Evolutionary conservation across 2,113 vertebrate species (phyloP).

Genomic region (Dromiciops gliroides): DNA sequence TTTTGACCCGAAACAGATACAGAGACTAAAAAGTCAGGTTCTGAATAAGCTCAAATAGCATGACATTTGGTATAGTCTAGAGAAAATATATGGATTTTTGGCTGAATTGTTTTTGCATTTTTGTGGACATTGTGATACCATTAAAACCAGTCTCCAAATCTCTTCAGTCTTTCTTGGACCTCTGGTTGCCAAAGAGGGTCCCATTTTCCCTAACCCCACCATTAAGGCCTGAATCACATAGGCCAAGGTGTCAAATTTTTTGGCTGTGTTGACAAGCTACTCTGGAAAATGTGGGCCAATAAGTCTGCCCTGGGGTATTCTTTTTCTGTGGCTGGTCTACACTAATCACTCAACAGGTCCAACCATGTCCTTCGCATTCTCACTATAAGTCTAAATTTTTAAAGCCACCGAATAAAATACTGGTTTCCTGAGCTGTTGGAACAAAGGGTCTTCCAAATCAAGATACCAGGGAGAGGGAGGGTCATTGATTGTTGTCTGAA

Average conservation of each 20-base stretch:
- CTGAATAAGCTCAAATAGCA: neutral
- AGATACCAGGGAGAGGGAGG: neutral
- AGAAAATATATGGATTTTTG: slow-evolving; percentile 11
- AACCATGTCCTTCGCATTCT: neutral
- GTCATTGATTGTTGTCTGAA: neutral
- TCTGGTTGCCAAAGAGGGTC: neutral
- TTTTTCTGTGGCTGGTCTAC: neutral
- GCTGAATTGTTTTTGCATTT: neutral
- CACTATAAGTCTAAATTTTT: neutral
- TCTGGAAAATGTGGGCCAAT: too few relatives aligned
- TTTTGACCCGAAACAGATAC: neutral
- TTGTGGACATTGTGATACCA: neutral
- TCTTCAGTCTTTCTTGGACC: neutral
- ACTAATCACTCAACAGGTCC: neutral
- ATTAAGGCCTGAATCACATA: neutral
- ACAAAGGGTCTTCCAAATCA: neutral
- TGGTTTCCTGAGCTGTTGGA: neutral
- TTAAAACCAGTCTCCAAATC: neutral
- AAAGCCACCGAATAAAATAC: neutral
- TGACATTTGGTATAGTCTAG: neutral
- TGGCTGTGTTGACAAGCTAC: neutral
- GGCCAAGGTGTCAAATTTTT: neutral
- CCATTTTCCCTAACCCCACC: neutral
- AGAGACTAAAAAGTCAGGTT: neutral
- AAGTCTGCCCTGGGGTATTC: neutral